Conservation (phyloP, 1,140 invertebrate genomes). For the Prorops nasuta region DNA sequence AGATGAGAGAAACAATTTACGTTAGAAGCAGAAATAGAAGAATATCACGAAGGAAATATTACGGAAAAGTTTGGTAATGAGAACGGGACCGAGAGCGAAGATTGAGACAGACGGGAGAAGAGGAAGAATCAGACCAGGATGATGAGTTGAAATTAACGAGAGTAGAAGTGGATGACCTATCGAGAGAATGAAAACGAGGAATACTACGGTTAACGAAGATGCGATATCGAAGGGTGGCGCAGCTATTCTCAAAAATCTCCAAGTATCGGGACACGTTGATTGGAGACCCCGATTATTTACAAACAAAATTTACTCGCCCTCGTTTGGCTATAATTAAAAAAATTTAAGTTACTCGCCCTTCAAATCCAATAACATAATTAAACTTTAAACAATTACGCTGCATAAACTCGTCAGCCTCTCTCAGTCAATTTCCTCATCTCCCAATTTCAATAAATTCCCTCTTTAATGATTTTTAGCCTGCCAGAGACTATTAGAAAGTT, state of each 20-base stretch:
- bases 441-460: constrained; percentile 36
- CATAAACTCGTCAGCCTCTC: too few species aligned
- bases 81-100: constrained; percentile 6
- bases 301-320: too few species aligned
- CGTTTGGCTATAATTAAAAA: too few species aligned
- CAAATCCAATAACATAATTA: too few species aligned
- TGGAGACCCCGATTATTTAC: too few species aligned
- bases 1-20: constrained; percentile 10
- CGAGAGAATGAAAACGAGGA: not conserved
- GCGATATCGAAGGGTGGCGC: too few species aligned
- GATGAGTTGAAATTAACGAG: constrained; percentile 10
- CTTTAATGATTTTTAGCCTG: constrained; percentile 40
- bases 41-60: constrained; percentile 20
- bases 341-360: too few species aligned
- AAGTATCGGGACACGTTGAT: too few species aligned
- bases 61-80: constrained; percentile 17
- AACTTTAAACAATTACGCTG: too few species aligned
- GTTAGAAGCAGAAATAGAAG: constrained; percentile 21
- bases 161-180: constrained; percentile 1
- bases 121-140: constrained; percentile 8
- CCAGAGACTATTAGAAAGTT: constrained; percentile 36
- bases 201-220: constrained; percentile 2
- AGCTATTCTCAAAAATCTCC: too few species aligned
- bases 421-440: constrained; percentile 9
- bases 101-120: constrained; percentile 13